These are phyloP conservation scores for Coptodon rendalli DNA, from an alignment of 2,113 vertebrate species.

Conservation along the genomic window DNA sequence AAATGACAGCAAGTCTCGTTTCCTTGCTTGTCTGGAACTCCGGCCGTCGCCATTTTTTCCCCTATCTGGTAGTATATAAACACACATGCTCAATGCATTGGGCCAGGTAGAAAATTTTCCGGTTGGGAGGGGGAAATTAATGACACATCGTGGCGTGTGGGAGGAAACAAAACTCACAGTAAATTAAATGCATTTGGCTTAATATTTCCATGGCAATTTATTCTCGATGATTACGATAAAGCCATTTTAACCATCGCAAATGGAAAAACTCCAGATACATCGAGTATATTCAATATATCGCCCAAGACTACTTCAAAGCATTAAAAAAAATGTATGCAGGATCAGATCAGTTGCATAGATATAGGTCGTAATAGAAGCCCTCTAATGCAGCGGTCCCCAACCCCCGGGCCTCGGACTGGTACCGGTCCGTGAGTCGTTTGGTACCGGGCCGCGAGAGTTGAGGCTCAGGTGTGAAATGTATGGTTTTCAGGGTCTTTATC, in stretches of 20 bases:
- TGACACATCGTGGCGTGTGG: rapidly evolving
- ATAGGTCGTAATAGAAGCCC: background rate
- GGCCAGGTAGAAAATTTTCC: background rate
- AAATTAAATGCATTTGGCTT: background rate
- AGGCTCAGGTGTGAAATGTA: no score
- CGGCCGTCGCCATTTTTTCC: rapidly evolving
- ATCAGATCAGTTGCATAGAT: background rate
- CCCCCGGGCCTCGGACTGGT: no score
- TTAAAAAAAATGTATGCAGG: background rate
- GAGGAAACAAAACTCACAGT: background rate
- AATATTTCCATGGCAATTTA: background rate
- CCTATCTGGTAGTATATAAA: background rate
- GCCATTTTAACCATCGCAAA: background rate
- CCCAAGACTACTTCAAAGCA: background rate
- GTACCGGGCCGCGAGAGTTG: no score
- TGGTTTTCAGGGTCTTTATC: no score
- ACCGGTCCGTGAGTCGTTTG: no score
- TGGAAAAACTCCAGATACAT: background rate
- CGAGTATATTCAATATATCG: rapidly evolving
- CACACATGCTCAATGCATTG: background rate
- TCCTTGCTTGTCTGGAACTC: background rate
- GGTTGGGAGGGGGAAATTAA: background rate
- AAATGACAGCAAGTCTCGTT: background rate
- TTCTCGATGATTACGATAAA: background rate
- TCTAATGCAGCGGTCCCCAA: no score